phyloP scores from a whole-genome alignment of 1,140 invertebrate genomes.

The Melanaphis sacchari region DNA sequence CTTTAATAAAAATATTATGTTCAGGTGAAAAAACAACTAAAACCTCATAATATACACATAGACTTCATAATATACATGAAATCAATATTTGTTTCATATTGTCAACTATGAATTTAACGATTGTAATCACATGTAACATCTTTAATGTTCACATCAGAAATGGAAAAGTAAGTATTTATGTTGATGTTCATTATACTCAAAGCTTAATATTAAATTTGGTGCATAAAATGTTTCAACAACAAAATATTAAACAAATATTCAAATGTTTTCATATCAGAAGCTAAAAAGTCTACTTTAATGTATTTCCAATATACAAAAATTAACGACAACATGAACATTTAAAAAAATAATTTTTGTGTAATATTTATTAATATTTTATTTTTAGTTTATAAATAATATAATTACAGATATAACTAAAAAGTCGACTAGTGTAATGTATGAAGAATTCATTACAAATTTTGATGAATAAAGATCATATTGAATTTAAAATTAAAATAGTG shows the following conservation, averaged over 20 bases:
- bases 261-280: neutral
- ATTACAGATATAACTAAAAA: too few relatives aligned
- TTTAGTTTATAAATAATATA: neutral
- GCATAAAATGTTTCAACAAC: neutral
- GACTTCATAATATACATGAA: neutral
- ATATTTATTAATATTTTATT: neutral
- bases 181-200: neutral
- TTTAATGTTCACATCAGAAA: neutral
- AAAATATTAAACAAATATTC: neutral
- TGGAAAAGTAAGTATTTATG: neutral
- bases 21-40: neutral
- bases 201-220: too few relatives aligned
- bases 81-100: neutral
- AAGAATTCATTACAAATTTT: too few relatives aligned
- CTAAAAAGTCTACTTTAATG: too few relatives aligned
- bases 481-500: too few relatives aligned
- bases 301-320: neutral
- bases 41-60: neutral
- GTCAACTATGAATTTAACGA: neutral
- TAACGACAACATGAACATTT: neutral
- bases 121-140: neutral
- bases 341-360: neutral
- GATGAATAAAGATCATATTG: too few relatives aligned
- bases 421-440: too few relatives aligned
- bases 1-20: neutral